Percentiles rank a stretch among this genome's conserved stretches.
phyloP scores from a whole-genome alignment of 2,113 vertebrate species.

The Bolborhynchus lineola region DNA sequence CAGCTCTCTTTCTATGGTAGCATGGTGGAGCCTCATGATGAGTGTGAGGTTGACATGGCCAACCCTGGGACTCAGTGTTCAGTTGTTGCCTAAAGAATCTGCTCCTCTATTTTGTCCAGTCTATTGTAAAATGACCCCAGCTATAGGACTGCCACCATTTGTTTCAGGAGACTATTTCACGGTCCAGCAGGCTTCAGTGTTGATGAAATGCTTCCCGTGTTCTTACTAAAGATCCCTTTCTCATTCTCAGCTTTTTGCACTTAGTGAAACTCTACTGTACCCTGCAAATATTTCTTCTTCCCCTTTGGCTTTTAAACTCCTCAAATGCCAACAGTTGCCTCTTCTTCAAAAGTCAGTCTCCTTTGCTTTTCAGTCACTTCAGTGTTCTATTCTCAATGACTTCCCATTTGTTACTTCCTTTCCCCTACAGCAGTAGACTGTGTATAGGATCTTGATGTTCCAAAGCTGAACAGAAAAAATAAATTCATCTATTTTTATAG shows the following conservation, averaged over 20 bases:
- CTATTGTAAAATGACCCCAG: conserved; percentile 31
- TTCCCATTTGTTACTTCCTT: conserved; percentile 19
- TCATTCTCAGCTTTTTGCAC: conserved; percentile 8
- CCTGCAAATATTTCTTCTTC: conserved; percentile 42
- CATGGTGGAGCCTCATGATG: background rate
- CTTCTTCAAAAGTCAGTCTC: background rate
- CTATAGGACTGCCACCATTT: conserved; percentile 22
- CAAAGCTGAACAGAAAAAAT: background rate
- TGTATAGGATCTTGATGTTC: background rate
- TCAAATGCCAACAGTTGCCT: conserved; percentile 3
- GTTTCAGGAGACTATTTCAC: conserved; percentile 42
- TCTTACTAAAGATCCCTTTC: conserved; percentile 48
- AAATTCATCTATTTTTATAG: background rate
- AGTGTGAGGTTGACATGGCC: background rate
- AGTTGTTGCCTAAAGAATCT: conserved; percentile 25
- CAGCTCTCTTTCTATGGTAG: background rate
- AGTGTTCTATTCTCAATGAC: background rate
- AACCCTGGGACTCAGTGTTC: background rate
- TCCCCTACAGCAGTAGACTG: background rate
- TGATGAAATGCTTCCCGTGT: conserved; percentile 49
- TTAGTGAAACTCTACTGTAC: conserved; percentile 11
- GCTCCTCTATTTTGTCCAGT: background rate
- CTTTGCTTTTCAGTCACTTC: conserved; percentile 5
- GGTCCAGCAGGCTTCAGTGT: conserved; percentile 11
- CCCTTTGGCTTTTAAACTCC: conserved; percentile 17